Conservation (phyloP, 2,797 vertebrate genomes). For the Enteromius thamalakanensis region DNA sequence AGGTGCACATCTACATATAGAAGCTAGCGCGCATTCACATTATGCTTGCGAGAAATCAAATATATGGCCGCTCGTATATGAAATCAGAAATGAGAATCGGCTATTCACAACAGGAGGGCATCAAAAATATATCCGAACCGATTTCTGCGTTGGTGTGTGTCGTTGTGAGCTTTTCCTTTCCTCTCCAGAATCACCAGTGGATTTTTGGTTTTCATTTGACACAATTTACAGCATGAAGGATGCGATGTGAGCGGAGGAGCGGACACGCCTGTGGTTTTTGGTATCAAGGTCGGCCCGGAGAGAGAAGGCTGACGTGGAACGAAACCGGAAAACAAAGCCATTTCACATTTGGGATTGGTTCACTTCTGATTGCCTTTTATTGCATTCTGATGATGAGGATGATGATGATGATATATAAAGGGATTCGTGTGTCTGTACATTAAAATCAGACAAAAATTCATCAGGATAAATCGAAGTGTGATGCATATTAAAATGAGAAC, state of each 20-base stretch:
- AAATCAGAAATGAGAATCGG: conserved; percentile 69
- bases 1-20: conserved; percentile 90
- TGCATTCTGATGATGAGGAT: conserved; percentile 35
- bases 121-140: conserved; percentile 74
- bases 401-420: conserved; percentile 7
- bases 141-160: conserved; percentile 81
- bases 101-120: conserved; percentile 73
- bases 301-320: conserved; percentile 63
- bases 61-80: conserved; percentile 72
- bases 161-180: conserved; percentile 73
- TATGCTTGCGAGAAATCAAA: conserved; percentile 73
- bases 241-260: conserved; percentile 80
- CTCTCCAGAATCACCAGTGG: conserved; percentile 86
- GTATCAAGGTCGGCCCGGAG: conserved; percentile 84
- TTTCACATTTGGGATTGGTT: conserved; percentile 69
- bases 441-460: neutral
- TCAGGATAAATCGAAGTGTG: neutral
- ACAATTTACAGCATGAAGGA: conserved; percentile 85
- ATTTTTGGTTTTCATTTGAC: conserved; percentile 89
- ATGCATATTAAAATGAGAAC: neutral
- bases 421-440: conserved; percentile 17
- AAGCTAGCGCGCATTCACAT: conserved; percentile 85
- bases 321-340: conserved; percentile 60
- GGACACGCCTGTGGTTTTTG: conserved; percentile 80
- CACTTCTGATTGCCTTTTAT: conserved; percentile 45